Base-by-base conservation (phyloP, 2,888 invertebrate genomes). In the Archips crataeganus region DNA sequence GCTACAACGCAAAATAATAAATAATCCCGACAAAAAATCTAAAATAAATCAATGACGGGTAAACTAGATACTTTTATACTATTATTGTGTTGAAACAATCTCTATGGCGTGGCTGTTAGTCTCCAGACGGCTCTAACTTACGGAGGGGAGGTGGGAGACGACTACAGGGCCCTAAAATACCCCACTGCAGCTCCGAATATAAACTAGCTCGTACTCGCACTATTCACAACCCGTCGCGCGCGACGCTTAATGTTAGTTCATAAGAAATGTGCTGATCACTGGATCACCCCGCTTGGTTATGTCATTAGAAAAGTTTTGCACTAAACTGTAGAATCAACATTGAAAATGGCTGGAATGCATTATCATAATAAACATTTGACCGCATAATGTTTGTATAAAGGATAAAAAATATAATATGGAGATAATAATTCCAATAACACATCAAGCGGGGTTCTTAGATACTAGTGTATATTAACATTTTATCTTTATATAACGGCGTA, bases 241-340 rank as follows among this genome's bases (percentile, higher is more conserved):
- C 79, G 81, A 86, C 85, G 82, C 88, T 87, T 90, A 89, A 69
- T 74, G 81, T 84, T 79, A 79, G 82, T 83, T 91, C 91, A 92
- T 92, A 92, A 91, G 91, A 92, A 90, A 87, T 84, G 84, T 88
- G 84, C 85, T 82, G 81, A 87, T 86, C 87, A 90, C 88, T 82
- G 80, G 78, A 79, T 76, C 78, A 79, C 83, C 77, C 85, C 83
- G 83, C 82, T 84, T 80, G 77, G 71, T 74, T 78, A 77, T 79
- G 75, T 74, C 75, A 66, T 60, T 70, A 32, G 59, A 73, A 57
- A 32, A 9, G 11, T 32, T 32, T 32, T 8, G 8, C 57, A 32
- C 11, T 32, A 32, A 57, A 32, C 57, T 32, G 23, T 8, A 49
- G 57, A 57, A 23, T 3, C 11, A 10, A 32, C 32, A n/a, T n/a